Base-by-base conservation (phyloP, 2,888 invertebrate species). In the Polyommatus icarus region DNA sequence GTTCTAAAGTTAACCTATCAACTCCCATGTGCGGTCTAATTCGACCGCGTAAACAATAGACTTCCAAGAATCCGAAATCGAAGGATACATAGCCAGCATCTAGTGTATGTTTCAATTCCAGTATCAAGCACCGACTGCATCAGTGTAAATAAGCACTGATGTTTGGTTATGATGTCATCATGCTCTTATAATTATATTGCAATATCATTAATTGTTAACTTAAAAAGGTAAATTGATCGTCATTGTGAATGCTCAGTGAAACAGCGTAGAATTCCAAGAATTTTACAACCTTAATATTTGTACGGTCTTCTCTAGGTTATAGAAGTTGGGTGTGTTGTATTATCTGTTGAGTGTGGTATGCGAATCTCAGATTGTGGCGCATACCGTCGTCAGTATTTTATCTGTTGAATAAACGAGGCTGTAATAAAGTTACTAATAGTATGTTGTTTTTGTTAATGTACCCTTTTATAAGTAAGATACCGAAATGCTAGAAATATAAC, bases 261-360 rank as follows among this genome's bases (percentile, higher is more conserved):
- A 67, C 20, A 24, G 24, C 12, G 61, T 61, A 32, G 67, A 29
- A 24, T 67, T 29, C 61, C 24, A 12, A 67, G 10, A 32, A 67
- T 67, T 67, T 67, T 67, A 24, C 29, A 7, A 12, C 12, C 24
- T 61, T 18, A 29, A 73, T 50, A 40, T 50, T 24, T 75, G 20
- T 72, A 54, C 29, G 50, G 54, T 50, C 29, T 67, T 67, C 61
- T 24, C 8, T 29, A 67, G 29, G 67, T 61, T 12, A 10, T 67
- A 29, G 29, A 29, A 8, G 67, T 67, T 67, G 67, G 67, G 67
- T 67, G 67, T 10, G 61, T 61, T 61, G 24, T 20, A 78, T 76
- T 24, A 83, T 82, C 83, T 83, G 83, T 83, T 84, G 84, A 82
- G 67, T 82, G 78, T 81, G 79, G 82, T 82, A 81, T 83, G 81